Conservation (phyloP, 1,140 invertebrate genomes). For the Leucophenga varia region DNA sequence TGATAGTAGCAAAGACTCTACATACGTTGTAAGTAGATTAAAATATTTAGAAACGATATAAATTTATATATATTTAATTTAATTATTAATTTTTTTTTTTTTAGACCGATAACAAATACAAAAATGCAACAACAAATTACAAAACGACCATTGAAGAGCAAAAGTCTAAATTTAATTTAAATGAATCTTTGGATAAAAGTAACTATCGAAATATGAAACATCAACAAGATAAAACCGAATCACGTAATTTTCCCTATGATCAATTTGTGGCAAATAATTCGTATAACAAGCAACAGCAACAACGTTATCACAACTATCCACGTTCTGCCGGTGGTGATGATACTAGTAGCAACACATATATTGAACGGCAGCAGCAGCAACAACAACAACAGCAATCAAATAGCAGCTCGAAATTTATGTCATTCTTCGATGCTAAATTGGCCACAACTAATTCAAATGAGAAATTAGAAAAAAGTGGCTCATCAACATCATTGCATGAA, state of each 20-base stretch:
- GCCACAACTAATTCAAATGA: slow-evolving; percentile 13
- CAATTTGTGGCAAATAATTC: slow-evolving; percentile 22
- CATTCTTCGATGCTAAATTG: slow-evolving; percentile 28
- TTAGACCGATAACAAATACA: slow-evolving; percentile 34
- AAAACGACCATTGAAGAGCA: too few species aligned
- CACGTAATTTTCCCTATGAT: slow-evolving; percentile 23
- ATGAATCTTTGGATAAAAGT: slow-evolving; percentile 29
- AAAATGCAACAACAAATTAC: too few species aligned
- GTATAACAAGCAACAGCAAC: slow-evolving; percentile 12
- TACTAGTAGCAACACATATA: too few species aligned
- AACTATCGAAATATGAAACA: slow-evolving; percentile 25
- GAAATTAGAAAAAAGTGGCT: slow-evolving; percentile 27
- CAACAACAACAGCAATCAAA: slow-evolving; percentile 9
- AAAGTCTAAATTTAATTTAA: too few species aligned
- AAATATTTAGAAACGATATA: too few species aligned
- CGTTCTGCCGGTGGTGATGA: not conserved
- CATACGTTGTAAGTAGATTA: slow-evolving; percentile 9
- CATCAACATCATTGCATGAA: slow-evolving; percentile 44
- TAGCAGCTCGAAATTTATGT: slow-evolving; percentile 46
- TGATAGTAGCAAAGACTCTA: too few species aligned
- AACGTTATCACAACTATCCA: not conserved
- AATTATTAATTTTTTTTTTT: not conserved
- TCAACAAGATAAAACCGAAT: slow-evolving; percentile 19
- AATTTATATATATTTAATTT: not conserved
- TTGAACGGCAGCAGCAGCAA: slow-evolving; percentile 1